Evolutionary conservation across 2,113 vertebrate genomes (phyloP).

Genomic region (Gobius niger): DNA sequence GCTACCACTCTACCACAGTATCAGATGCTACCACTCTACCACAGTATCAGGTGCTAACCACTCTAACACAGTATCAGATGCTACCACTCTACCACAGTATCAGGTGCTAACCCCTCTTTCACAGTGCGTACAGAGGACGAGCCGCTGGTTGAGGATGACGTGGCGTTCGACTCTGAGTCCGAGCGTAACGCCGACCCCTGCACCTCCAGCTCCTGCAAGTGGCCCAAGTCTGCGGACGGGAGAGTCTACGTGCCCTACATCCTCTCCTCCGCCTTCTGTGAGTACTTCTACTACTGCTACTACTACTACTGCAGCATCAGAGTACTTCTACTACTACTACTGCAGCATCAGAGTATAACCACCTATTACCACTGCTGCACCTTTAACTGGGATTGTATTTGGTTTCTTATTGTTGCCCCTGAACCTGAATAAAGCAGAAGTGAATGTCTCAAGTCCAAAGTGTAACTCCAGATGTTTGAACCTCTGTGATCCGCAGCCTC

Average conservation of each 20-base stretch:
- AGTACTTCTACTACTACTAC: too few relatives aligned
- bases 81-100: too few relatives aligned
- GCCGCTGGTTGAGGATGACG: conserved; percentile 41
- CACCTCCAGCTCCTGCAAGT: conserved; percentile 40
- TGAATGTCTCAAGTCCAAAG: not conserved
- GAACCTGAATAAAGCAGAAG: not conserved
- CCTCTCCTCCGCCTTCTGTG: conserved; percentile 42
- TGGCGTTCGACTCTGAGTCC: conserved; percentile 21
- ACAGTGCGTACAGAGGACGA: conserved; percentile 29
- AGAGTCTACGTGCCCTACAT: conserved; percentile 40
- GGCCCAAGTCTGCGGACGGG: conserved; percentile 37
- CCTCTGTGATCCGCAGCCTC: conserved; percentile 10
- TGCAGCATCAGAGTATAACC: too few relatives aligned
- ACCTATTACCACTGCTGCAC: too few relatives aligned
- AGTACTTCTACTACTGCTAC: conserved; percentile 5
- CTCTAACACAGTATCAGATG: too few relatives aligned
- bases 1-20: too few relatives aligned
- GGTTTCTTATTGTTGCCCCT: too few relatives aligned
- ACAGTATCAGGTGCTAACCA: too few relatives aligned
- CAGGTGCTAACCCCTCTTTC: not conserved
- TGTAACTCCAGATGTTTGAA: not conserved
- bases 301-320: too few relatives aligned
- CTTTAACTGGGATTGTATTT: too few relatives aligned
- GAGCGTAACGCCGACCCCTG: conserved; percentile 59
- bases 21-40: too few relatives aligned